These are phyloP conservation scores for Nilaparvata lugens DNA, from an alignment of 1,140 invertebrate genomes.

Conservation along the genomic window DNA sequence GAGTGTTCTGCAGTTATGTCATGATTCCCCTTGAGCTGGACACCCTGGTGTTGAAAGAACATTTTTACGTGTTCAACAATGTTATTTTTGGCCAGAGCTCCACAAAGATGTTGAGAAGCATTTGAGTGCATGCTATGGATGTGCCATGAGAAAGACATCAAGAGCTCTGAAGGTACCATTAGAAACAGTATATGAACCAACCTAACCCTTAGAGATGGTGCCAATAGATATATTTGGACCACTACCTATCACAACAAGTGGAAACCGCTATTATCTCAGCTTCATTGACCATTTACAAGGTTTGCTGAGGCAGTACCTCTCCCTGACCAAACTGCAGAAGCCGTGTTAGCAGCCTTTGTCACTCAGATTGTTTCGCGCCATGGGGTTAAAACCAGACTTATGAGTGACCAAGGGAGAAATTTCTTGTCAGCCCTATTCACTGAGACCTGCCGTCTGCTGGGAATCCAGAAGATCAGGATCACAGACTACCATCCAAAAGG, in stretches of 20 bases:
- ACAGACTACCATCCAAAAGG: conserved; percentile 2
- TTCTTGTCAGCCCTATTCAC: conserved; percentile 20
- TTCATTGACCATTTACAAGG: conserved; percentile 27
- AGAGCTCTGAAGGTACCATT: too few relatives aligned
- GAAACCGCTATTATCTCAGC: conserved; percentile 28
- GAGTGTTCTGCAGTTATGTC: too few relatives aligned
- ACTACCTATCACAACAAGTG: conserved; percentile 17
- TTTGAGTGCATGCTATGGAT: too few relatives aligned
- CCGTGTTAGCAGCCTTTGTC: conserved; percentile 20
- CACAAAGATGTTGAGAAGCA: too few relatives aligned
- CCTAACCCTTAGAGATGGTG: not conserved
- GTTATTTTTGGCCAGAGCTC: too few relatives aligned
- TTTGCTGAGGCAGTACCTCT: conserved; percentile 26
- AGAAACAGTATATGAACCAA: too few relatives aligned
- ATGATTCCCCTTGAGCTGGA: too few relatives aligned
- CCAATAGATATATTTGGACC: conserved; percentile 23
- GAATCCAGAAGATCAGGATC: conserved; percentile 10
- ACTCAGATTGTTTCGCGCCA: conserved; percentile 23
- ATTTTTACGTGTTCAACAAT: too few relatives aligned
- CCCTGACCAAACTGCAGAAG: conserved; percentile 25
- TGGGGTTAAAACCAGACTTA: conserved; percentile 22
- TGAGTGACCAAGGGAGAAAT: conserved; percentile 24
- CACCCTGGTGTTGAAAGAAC: too few relatives aligned
- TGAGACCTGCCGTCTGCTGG: conserved; percentile 6
- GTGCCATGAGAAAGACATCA: too few relatives aligned